Evolutionary conservation across 92 coral and sea anemone genomes (phyloP).

Genomic region (Heliopora coerulea): DNA sequence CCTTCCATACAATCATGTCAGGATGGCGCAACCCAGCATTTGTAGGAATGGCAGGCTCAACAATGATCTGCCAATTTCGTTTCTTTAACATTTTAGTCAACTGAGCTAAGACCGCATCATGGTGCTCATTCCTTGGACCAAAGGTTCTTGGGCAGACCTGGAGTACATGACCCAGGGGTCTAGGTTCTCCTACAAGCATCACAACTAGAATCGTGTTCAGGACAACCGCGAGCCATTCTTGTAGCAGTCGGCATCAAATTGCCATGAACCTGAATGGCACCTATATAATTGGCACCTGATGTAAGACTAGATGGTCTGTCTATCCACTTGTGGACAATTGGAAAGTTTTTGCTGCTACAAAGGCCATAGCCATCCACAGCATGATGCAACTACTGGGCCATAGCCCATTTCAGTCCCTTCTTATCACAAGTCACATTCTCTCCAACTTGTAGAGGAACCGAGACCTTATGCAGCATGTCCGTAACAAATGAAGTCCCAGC

Average conservation of each 20-base stretch:
- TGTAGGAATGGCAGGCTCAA: too few relatives aligned
- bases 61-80: too few relatives aligned
- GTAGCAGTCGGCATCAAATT: neutral
- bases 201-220: neutral
- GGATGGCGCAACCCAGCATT: too few relatives aligned
- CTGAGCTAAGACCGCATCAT: too few relatives aligned
- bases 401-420: constrained; percentile 6
- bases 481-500: constrained; percentile 12
- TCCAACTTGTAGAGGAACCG: neutral
- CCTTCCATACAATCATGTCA: too few relatives aligned
- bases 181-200: neutral
- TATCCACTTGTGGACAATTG: constrained; percentile 21
- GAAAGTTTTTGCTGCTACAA: neutral
- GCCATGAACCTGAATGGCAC: constrained; percentile 34
- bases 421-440: neutral
- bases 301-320: neutral
- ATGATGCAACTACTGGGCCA: neutral
- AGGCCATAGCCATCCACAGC: constrained; percentile 28
- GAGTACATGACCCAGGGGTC: too few relatives aligned
- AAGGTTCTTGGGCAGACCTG: too few relatives aligned
- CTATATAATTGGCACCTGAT: constrained; percentile 19
- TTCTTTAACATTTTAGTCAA: too few relatives aligned
- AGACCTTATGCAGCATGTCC: neutral
- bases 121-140: too few relatives aligned
- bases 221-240: constrained; percentile 14